phyloP scores from a whole-genome alignment of 53 echinoderm and acorn worm species.

The Astropecten irregularis region DNA sequence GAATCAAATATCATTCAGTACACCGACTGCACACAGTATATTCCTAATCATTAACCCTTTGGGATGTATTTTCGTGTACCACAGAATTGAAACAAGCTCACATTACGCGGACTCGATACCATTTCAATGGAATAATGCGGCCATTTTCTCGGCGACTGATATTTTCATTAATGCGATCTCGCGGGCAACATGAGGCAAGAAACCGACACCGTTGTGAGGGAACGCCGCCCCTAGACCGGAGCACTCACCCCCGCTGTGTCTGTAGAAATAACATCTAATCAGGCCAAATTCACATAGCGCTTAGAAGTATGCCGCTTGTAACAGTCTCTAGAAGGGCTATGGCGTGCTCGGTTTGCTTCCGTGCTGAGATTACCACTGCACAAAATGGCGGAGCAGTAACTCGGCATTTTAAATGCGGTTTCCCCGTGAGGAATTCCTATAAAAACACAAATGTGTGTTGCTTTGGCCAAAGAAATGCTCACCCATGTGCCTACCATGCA shows the following conservation, averaged over 20 bases:
- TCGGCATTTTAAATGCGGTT: neutral
- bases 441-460: no score
- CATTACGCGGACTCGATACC: neutral
- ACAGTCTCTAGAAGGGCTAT: no score
- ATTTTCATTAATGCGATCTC: neutral
- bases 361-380: no score
- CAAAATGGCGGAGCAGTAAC: no score
- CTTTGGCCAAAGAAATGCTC: no score
- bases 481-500: no score
- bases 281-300: neutral
- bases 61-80: neutral
- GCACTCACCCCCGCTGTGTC: constrained; percentile 21
- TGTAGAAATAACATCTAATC: constrained; percentile 58
- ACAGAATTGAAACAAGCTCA: neutral
- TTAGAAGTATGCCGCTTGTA: neutral
- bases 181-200: neutral
- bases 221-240: neutral
- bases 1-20: no score
- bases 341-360: no score
- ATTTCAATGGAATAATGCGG: neutral
- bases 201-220: neutral
- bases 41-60: no score
- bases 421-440: no score
- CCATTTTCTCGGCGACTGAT: neutral
- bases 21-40: no score